phyloP scores from a whole-genome alignment of 1,140 invertebrate species.

The Zaprionus ghesquierei region DNA sequence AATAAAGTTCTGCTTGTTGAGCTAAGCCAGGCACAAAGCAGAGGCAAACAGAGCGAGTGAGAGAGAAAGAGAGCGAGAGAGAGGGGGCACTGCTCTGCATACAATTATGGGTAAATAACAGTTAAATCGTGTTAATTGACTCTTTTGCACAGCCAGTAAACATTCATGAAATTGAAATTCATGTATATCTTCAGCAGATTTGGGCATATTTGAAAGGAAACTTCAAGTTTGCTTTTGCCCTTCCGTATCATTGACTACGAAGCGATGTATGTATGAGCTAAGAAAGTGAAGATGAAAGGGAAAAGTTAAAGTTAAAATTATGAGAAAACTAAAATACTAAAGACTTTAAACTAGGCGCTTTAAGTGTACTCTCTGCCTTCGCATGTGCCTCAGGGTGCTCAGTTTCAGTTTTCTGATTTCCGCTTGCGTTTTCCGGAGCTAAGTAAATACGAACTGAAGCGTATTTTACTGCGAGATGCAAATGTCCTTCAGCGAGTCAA shows the following conservation, averaged over 20 bases:
- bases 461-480: background rate
- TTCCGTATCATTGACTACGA: conserved; percentile 6
- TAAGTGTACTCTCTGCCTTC: background rate
- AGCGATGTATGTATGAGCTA: background rate
- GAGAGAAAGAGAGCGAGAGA: background rate
- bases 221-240: background rate
- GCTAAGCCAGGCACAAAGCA: conserved; percentile 9
- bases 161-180: conserved; percentile 1
- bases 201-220: background rate
- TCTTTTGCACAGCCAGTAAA: conserved; percentile 13
- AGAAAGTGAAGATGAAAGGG: background rate
- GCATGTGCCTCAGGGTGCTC: background rate
- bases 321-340: background rate
- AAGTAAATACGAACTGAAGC: background rate
- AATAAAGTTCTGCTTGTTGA: conserved; percentile 28
- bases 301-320: background rate
- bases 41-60: background rate
- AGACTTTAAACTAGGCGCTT: background rate
- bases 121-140: conserved; percentile 25
- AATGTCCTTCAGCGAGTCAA: background rate
- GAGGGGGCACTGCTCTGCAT: background rate
- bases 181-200: background rate
- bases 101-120: conserved; percentile 28
- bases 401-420: conserved; percentile 1
- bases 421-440: background rate